Conservation (phyloP, 2,888 invertebrate species). For the Merodon equestris region DNA sequence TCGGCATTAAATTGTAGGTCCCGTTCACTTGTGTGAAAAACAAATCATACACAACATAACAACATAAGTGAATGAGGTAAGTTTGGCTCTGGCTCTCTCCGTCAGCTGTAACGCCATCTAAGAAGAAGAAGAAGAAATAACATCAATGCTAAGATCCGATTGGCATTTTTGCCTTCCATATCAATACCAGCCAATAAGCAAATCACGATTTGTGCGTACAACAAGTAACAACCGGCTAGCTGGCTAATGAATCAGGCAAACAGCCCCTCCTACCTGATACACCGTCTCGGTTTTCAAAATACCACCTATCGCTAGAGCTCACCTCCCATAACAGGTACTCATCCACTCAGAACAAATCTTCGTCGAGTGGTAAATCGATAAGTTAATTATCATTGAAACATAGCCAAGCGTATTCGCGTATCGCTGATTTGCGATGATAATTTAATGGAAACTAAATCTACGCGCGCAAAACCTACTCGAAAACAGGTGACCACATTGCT, state of each 20-base stretch:
- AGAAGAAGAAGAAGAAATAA: no score
- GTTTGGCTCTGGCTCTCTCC: no score
- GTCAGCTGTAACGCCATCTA: no score
- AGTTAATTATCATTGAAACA: slow-evolving; percentile 47
- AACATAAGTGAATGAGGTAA: no score
- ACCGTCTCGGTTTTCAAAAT: not conserved
- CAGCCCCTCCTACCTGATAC: slow-evolving; percentile 6
- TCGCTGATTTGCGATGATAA: slow-evolving; percentile 40
- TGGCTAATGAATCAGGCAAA: not conserved
- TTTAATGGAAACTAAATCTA: slow-evolving; percentile 40
- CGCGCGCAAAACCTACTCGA: not conserved
- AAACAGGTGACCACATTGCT: slow-evolving; percentile 10
- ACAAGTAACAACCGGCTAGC: not conserved
- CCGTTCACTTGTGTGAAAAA: no score
- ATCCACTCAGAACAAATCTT: slow-evolving; percentile 28
- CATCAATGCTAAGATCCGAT: no score
- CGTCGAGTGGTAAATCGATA: slow-evolving; percentile 17
- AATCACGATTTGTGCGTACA: not conserved
- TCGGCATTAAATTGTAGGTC: no score
- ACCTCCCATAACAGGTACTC: slow-evolving; percentile 19
- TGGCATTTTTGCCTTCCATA: no score
- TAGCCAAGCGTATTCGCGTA: slow-evolving; percentile 44
- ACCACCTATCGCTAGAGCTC: slow-evolving; percentile 21
- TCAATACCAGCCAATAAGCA: no score
- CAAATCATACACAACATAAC: no score